Evolutionary conservation across 2,113 vertebrate species (phyloP).

Genomic region (Phodopus roborovskii): DNA sequence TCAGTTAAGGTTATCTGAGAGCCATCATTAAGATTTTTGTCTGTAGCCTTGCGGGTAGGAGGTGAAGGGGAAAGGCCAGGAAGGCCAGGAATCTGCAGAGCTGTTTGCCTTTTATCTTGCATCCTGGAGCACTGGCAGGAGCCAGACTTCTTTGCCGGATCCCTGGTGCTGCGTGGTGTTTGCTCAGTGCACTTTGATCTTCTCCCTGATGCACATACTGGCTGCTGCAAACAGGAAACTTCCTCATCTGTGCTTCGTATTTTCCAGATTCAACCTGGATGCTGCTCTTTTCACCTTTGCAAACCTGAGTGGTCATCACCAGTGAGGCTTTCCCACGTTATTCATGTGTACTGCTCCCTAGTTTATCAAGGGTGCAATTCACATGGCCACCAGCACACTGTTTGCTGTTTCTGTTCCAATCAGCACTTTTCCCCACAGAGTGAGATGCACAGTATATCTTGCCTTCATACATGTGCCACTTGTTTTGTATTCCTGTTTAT

Average conservation of each 20-base stretch:
- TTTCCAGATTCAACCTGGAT: background rate
- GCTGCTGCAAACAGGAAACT: background rate
- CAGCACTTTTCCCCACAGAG: background rate
- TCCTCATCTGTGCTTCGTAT: background rate
- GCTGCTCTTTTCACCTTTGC: background rate
- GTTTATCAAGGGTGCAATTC: background rate
- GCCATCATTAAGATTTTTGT: slow-evolving; percentile 4
- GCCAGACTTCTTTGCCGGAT: slow-evolving; percentile 36
- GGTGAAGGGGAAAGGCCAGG: background rate
- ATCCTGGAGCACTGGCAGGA: slow-evolving; percentile 72
- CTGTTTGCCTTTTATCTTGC: slow-evolving; percentile 64
- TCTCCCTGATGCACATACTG: slow-evolving; percentile 23
- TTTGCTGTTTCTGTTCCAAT: background rate
- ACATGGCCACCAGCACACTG: background rate
- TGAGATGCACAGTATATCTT: background rate
- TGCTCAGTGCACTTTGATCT: slow-evolving; percentile 53
- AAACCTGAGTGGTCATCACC: background rate
- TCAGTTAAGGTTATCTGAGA: background rate
- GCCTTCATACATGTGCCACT: background rate
- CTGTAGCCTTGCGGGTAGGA: background rate
- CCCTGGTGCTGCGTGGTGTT: slow-evolving; percentile 52
- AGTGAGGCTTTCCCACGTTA: background rate
- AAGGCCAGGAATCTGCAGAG: background rate
- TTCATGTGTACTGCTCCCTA: background rate
- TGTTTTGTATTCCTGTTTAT: background rate